Percentiles rank a stretch among this genome's conserved stretches.
These are phyloP conservation scores for Kradibia gibbosae DNA, from an alignment of 1,140 invertebrate genomes.

Conservation along the genomic window DNA sequence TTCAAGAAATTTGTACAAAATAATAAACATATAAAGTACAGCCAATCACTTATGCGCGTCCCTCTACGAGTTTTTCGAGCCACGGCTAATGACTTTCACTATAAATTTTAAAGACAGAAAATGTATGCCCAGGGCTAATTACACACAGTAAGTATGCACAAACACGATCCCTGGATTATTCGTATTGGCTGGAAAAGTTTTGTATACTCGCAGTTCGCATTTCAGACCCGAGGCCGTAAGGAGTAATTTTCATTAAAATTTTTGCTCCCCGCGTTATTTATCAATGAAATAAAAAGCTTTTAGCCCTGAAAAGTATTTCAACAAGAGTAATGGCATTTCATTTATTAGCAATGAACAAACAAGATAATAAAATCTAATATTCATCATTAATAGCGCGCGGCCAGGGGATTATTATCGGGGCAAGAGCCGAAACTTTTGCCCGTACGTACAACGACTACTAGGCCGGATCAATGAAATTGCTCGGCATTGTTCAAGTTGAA, in stretches of 20 bases:
- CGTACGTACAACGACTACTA: no score
- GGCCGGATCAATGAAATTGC: background rate
- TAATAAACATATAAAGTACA: no score
- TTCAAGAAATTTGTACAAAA: no score
- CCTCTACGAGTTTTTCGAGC: background rate
- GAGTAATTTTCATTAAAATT: background rate
- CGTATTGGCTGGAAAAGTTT: background rate
- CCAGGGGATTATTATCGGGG: background rate
- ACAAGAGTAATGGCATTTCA: constrained; percentile 42
- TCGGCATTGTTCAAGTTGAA: background rate
- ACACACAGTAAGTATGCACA: no score
- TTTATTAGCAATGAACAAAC: constrained; percentile 48
- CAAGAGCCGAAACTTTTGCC: no score
- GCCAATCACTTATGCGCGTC: no score
- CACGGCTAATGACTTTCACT: constrained; percentile 55
- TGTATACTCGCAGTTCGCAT: background rate
- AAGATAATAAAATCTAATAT: constrained; percentile 8
- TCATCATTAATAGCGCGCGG: background rate
- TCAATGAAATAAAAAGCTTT: background rate
- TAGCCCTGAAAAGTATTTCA: background rate
- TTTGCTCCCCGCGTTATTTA: background rate
- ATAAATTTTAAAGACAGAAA: constrained; percentile 44
- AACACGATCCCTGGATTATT: background rate
- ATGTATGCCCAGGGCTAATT: background rate
- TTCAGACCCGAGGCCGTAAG: background rate